These are phyloP conservation scores for Psilanteris sp. DNA, from an alignment of 1,140 invertebrate species.

Conservation along the genomic window DNA sequence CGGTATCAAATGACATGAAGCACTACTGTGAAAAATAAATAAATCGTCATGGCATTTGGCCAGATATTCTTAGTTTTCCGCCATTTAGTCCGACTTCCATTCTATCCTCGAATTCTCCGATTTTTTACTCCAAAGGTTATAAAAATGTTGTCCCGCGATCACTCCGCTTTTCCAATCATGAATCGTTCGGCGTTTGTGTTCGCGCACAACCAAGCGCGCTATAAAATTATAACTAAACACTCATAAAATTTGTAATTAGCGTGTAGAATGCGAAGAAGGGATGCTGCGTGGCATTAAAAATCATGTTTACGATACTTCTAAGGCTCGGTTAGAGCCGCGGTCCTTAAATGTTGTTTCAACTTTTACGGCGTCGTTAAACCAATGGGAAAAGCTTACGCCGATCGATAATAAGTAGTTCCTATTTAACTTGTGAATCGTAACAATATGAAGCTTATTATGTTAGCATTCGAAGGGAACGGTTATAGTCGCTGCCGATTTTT, in stretches of 20 bases:
- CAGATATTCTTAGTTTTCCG: slow-evolving; percentile 66
- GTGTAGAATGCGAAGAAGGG: slow-evolving; percentile 49
- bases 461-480: slow-evolving; percentile 42
- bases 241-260: slow-evolving; percentile 44
- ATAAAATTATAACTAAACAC: slow-evolving; percentile 35
- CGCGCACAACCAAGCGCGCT: slow-evolving; percentile 20
- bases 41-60: slow-evolving; percentile 71
- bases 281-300: slow-evolving; percentile 65
- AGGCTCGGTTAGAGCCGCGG: slow-evolving; percentile 15
- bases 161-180: too few species aligned
- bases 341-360: slow-evolving; percentile 69
- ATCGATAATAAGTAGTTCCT: slow-evolving; percentile 56
- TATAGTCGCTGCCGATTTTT: slow-evolving; percentile 36
- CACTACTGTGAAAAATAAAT: slow-evolving; percentile 73
- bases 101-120: too few species aligned
- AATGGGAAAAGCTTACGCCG: slow-evolving; percentile 60
- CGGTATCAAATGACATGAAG: slow-evolving; percentile 56
- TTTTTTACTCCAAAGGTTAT: too few species aligned
- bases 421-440: slow-evolving; percentile 68
- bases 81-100: slow-evolving; percentile 44
- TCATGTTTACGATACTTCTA: slow-evolving; percentile 52
- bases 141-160: too few species aligned
- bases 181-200: too few species aligned
- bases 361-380: slow-evolving; percentile 73
- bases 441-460: slow-evolving; percentile 56